A percentile compares a stretch with the other conserved stretches of the same genome.
phyloP scores from a whole-genome alignment of 2,888 invertebrate genomes.

The Abrostola triplasia region DNA sequence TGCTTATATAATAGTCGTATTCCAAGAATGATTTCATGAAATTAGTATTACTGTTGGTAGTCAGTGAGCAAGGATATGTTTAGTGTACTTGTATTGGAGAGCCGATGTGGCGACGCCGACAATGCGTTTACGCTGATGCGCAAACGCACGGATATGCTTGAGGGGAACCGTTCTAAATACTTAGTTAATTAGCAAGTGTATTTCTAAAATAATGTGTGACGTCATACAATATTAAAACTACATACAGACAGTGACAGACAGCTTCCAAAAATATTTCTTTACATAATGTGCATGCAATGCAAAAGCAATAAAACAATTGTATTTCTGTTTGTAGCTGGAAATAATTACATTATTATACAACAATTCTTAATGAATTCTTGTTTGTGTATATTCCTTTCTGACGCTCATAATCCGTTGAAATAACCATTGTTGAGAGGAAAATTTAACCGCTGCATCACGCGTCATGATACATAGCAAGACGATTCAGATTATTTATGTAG shows the following conservation, averaged over 20 bases:
- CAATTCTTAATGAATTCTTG: too few relatives aligned
- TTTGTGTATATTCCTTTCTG: too few relatives aligned
- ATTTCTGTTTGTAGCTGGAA: too few relatives aligned
- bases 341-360: too few relatives aligned
- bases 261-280: not conserved
- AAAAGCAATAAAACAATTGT: not conserved
- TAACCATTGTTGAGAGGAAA: too few relatives aligned
- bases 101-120: not conserved
- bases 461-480: too few relatives aligned
- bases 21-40: not conserved
- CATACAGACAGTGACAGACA: not conserved
- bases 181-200: constrained; percentile 26
- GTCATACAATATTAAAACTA: not conserved
- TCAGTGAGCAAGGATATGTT: constrained; percentile 7
- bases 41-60: not conserved
- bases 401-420: too few relatives aligned
- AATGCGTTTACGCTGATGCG: constrained; percentile 14
- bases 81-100: not conserved
- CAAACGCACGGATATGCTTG: constrained; percentile 30
- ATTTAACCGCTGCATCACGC: too few relatives aligned
- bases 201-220: not conserved
- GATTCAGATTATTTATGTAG: too few relatives aligned
- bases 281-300: not conserved
- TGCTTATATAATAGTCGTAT: not conserved
- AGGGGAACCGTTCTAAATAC: constrained; percentile 33